phyloP scores from a whole-genome alignment of 2,797 vertebrate genomes.

The Alosa sapidissima region DNA sequence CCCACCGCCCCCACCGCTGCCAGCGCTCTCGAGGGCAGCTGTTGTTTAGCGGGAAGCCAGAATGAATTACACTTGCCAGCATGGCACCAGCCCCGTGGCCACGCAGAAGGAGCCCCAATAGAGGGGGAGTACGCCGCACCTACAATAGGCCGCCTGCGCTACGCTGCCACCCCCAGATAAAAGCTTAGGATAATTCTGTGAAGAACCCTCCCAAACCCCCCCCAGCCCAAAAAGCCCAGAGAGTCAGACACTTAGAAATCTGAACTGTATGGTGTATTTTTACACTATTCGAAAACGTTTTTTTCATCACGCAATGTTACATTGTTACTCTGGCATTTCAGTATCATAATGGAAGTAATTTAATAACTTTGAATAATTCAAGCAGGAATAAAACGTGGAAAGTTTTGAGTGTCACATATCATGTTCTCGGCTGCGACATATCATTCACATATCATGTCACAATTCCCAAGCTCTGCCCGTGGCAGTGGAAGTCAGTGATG shows the following conservation, averaged over 20 bases:
- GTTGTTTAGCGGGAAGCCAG: constrained; percentile 4
- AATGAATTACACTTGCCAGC: constrained; percentile 14
- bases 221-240: neutral
- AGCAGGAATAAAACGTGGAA: neutral
- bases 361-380: neutral
- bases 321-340: neutral
- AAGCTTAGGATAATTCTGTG: neutral
- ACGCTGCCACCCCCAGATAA: neutral
- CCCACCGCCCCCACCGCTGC: neutral
- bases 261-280: neutral
- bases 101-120: neutral
- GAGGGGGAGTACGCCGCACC: neutral
- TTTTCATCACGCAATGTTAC: neutral
- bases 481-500: constrained; percentile 14
- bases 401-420: constrained; percentile 6
- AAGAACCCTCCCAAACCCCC: neutral
- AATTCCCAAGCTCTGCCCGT: neutral
- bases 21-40: neutral
- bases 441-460: constrained; percentile 9
- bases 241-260: neutral
- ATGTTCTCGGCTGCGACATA: too few species aligned
- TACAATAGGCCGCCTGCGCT: neutral
- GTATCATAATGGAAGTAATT: neutral
- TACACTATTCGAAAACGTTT: neutral
- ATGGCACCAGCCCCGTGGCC: neutral